A percentile compares a stretch with the other conserved stretches of the same genome.
These are phyloP conservation scores for mouse (Mus musculus) DNA, from an alignment of 2,113 vertebrate genomes.

Conservation along the genomic window DNA sequence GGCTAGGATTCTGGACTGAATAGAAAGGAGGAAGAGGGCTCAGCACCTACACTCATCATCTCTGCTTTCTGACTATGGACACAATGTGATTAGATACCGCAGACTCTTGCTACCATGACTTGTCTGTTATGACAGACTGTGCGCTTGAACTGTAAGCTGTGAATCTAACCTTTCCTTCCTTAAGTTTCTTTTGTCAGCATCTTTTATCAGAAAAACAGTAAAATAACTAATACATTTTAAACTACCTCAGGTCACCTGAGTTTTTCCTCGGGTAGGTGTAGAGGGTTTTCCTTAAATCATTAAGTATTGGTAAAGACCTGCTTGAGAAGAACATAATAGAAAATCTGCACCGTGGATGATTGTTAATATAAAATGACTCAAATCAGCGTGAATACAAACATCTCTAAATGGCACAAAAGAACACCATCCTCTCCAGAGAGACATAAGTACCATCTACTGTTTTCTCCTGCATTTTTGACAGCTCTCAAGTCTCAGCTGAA, in stretches of 20 bases:
- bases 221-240: not conserved
- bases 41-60: not conserved
- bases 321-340: constrained; percentile 33
- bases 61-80: not conserved
- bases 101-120: not conserved
- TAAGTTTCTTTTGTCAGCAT: not conserved
- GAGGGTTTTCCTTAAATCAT: constrained; percentile 52
- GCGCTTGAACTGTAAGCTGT: not conserved
- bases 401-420: constrained; percentile 20
- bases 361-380: constrained; percentile 51
- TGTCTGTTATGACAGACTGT: not conserved
- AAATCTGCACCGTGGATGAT: constrained; percentile 26
- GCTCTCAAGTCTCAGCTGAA: constrained; percentile 53
- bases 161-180: not conserved
- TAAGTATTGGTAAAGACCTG: not conserved
- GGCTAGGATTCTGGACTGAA: not conserved
- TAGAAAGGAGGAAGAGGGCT: not conserved
- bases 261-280: not conserved
- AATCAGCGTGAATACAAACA: constrained; percentile 6
- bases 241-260: not conserved
- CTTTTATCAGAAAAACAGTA: not conserved
- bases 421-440: constrained; percentile 21
- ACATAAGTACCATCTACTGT: constrained; percentile 22
- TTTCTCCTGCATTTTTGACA: constrained; percentile 38
- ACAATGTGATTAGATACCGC: not conserved